Base-by-base conservation (phyloP, 2,888 invertebrate species). In the Perizoma affinitatum region DNA sequence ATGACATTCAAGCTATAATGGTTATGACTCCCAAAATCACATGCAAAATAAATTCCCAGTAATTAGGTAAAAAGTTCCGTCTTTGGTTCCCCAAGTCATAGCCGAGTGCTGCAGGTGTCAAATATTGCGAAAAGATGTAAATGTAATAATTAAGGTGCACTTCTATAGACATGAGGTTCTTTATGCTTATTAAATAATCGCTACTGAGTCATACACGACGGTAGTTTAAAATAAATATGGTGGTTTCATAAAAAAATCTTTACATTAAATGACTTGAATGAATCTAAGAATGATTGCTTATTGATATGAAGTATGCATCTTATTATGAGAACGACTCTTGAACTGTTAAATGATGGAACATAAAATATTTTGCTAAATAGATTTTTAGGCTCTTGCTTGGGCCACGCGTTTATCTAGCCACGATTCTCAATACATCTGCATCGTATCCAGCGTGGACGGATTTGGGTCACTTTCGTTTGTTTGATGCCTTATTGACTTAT, bases 401-500 rank as follows among this genome's bases (percentile, higher is more conserved):
- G 57, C 67, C 63, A 58, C 44, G 43, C 42, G 44, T n/a, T 46
- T 35, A 60, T 61, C 58, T 65, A 63, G 71, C 64, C 65, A 58
- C 63, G 58, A 60, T 64, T 65, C 63, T 66, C 59, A 57, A 56
- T 71, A 63, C 64, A 70, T 70, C 68, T 71, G 70, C 61, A 58
- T 71, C 71, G 69, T 71, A 73, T 74, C 61, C 36, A 60, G 55
- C 65, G 68, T 61, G 46, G 61, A 51, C 65, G 54, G 57, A 72
- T 70, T 65, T 58, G 61, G 68, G 71, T 69, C 69, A 73, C 69
- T 75, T 73, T 76, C 67, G 64, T 72, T 71, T 64, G 64, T 69
- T 66, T 59, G 64, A 69, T 69, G 61, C 66, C 59, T 73, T 71
- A 75, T 73, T 74, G 69, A 69, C 70, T 72, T 65, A 69, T 70